phyloP scores from a whole-genome alignment of 2,888 invertebrate genomes.

The Phyllotreta cruciferae region DNA sequence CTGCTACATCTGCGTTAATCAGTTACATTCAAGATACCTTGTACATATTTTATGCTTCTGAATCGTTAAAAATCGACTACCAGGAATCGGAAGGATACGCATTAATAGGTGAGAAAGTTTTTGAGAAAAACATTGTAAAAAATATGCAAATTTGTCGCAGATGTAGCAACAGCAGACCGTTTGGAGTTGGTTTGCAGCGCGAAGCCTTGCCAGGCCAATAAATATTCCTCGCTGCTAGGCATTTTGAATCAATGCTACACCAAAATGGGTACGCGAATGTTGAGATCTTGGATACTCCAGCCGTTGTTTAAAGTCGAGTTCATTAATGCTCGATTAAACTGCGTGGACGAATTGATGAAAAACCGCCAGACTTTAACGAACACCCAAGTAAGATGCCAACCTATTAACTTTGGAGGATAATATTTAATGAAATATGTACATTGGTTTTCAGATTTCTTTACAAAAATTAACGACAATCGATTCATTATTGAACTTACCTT shows the following conservation, averaged over 20 bases:
- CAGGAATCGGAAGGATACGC: constrained; percentile 82
- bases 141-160: constrained; percentile 59
- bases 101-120: constrained; percentile 87
- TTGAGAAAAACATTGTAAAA: too few relatives aligned
- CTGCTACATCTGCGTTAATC: constrained; percentile 83
- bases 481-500: constrained; percentile 71
- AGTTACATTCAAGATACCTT: constrained; percentile 85
- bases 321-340: constrained; percentile 75
- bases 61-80: constrained; percentile 82
- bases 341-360: constrained; percentile 77
- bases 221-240: constrained; percentile 67
- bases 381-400: constrained; percentile 58
- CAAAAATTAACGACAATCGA: constrained; percentile 80
- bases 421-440: constrained; percentile 1
- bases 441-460: constrained; percentile 65
- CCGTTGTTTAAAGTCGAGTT: constrained; percentile 74
- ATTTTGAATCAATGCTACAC: constrained; percentile 75
- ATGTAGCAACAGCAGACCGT: constrained; percentile 80
- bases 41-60: constrained; percentile 75
- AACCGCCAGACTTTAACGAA: constrained; percentile 70
- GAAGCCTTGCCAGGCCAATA: constrained; percentile 57
- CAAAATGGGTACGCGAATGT: constrained; percentile 75
- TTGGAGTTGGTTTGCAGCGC: constrained; percentile 72
- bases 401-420: too few relatives aligned
- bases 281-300: constrained; percentile 82